These are phyloP conservation scores for Mobula hypostoma DNA, from an alignment of 2,113 vertebrate genomes.

Conservation along the genomic window DNA sequence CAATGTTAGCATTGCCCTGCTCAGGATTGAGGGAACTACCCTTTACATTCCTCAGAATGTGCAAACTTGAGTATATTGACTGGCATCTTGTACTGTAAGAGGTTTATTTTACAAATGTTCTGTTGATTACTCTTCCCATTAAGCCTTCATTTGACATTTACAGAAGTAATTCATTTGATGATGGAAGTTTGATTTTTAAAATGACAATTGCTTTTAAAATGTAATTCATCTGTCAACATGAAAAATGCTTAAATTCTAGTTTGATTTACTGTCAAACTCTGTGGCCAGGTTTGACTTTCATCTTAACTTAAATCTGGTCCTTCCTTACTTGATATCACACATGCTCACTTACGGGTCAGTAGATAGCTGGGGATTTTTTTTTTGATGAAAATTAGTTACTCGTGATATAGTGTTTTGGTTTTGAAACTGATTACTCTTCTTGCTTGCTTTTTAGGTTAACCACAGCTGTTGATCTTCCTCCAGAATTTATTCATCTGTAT, in stretches of 20 bases:
- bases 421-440: background rate
- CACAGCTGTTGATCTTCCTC: constrained; percentile 92
- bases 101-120: too few relatives aligned
- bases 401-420: background rate
- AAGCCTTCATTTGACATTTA: background rate
- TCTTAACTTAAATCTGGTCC: background rate
- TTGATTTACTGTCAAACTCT: background rate
- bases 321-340: background rate
- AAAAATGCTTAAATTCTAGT: background rate
- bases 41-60: background rate
- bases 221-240: background rate
- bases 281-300: too few relatives aligned
- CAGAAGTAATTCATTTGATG: background rate
- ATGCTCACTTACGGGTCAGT: background rate
- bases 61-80: background rate
- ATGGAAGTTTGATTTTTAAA: background rate
- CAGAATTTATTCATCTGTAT: constrained; percentile 98
- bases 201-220: background rate
- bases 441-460: constrained; percentile 69
- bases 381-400: background rate
- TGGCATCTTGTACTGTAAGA: too few relatives aligned
- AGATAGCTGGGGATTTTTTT: background rate
- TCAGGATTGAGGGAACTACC: background rate
- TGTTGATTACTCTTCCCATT: background rate
- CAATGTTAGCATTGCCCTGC: background rate